phyloP scores from a whole-genome alignment of 2,113 vertebrate species.

The Dromiciops gliroides region DNA sequence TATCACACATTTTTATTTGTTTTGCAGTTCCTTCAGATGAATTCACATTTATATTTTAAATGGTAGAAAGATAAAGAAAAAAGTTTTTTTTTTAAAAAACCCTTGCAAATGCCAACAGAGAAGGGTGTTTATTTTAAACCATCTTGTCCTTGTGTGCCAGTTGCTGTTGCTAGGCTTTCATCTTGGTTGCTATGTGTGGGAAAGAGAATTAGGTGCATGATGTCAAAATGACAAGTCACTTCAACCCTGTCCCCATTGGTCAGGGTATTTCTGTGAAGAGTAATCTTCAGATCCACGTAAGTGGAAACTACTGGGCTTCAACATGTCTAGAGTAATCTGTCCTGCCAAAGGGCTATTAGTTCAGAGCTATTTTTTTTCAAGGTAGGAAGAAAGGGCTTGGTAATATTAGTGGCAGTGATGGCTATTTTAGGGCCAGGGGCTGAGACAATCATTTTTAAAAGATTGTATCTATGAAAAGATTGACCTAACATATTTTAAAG shows the following conservation, averaged over 20 bases:
- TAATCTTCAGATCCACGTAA: background rate
- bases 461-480: background rate
- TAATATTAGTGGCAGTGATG: background rate
- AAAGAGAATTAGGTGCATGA: constrained; percentile 38
- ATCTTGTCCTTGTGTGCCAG: constrained; percentile 52
- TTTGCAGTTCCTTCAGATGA: constrained; percentile 43
- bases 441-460: constrained; percentile 9
- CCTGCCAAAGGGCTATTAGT: constrained; percentile 39
- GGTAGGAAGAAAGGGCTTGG: constrained; percentile 24
- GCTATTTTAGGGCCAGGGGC: constrained; percentile 10
- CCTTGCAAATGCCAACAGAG: constrained; percentile 65
- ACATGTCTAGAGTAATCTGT: constrained; percentile 40
- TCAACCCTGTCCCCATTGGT: background rate
- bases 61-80: constrained; percentile 26
- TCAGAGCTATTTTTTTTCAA: constrained; percentile 12
- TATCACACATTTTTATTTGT: constrained; percentile 51
- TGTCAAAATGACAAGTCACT: constrained; percentile 23
- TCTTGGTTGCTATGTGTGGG: constrained; percentile 42
- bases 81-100: constrained; percentile 28
- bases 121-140: constrained; percentile 68
- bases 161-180: constrained; percentile 55
- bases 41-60: constrained; percentile 56
- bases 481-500: background rate
- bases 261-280: background rate
- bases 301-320: constrained; percentile 54